Conservation (phyloP, 2,888 invertebrate genomes). For the Alentia gelatinosa region DNA sequence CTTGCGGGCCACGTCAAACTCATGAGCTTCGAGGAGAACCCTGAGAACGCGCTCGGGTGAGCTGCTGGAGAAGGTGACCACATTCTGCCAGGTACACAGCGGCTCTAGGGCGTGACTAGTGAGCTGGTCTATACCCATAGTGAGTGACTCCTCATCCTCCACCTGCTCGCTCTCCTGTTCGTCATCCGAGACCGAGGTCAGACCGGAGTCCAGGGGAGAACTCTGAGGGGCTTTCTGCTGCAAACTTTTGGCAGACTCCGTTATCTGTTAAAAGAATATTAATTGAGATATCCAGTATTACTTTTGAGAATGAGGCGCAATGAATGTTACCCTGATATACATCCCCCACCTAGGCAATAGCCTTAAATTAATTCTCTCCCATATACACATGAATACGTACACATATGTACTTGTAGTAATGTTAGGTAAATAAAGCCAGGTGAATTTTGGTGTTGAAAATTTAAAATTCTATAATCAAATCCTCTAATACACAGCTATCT, state of each 20-base stretch:
- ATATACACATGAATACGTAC: too few species aligned
- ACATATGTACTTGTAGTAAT: too few species aligned
- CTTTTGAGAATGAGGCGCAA: too few species aligned
- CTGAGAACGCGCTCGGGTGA: conserved; percentile 70
- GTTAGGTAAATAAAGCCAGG: too few species aligned
- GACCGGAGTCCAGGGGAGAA: background rate
- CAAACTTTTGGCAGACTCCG: conserved; percentile 72
- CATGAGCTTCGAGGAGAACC: conserved; percentile 71
- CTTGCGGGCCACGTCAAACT: conserved; percentile 70
- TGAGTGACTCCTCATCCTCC: background rate
- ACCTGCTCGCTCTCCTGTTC: background rate
- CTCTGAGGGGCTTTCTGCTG: conserved; percentile 69
- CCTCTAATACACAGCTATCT: too few species aligned
- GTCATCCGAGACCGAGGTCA: background rate
- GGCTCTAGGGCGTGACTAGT: conserved; percentile 60
- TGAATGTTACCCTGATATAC: too few species aligned
- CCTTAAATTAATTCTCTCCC: too few species aligned
- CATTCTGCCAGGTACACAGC: conserved; percentile 72
- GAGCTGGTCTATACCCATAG: background rate
- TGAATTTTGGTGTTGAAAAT: too few species aligned
- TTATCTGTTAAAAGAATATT: conserved; percentile 67
- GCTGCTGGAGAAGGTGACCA: conserved; percentile 65
- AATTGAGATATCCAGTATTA: too few species aligned
- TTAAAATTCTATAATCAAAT: too few species aligned
- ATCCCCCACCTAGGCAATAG: too few species aligned